Conservation (phyloP, 2,797 vertebrate genomes). For the Galaxias olidus region DNA sequence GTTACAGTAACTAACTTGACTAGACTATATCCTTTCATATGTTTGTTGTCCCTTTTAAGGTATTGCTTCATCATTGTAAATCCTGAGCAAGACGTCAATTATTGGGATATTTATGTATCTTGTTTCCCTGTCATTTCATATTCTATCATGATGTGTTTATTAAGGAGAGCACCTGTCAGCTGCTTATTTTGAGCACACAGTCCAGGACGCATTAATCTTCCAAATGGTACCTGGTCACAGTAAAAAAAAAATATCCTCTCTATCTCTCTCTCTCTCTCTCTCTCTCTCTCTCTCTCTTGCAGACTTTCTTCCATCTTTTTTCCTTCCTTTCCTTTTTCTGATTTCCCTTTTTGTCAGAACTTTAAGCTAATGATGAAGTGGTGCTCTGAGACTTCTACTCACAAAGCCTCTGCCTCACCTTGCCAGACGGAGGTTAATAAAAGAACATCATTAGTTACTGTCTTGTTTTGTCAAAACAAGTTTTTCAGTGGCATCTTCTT, state of each 20-base stretch:
- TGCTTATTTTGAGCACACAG: conserved; percentile 22
- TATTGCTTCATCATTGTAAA: no score
- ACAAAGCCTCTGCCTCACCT: conserved; percentile 14
- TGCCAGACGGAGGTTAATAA: conserved; percentile 24
- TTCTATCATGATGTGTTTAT: conserved; percentile 50
- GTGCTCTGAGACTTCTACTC: conserved; percentile 9
- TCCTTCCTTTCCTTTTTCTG: neutral
- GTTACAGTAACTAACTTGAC: no score
- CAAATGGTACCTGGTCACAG: conserved; percentile 25
- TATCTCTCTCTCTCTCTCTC: conserved; percentile 1
- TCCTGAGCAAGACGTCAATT: conserved; percentile 21
- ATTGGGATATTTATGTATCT: conserved; percentile 22
- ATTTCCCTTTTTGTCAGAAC: conserved; percentile 12
- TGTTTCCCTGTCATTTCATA: conserved; percentile 40
- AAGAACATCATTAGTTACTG: conserved; percentile 32
- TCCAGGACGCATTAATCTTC: conserved; percentile 26
- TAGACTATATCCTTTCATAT: no score
- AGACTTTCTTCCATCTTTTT: neutral
- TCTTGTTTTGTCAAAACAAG: conserved; percentile 20
- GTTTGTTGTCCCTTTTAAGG: neutral
- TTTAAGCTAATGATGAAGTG: conserved; percentile 40
- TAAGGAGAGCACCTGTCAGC: conserved; percentile 59
- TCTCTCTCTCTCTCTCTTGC: conserved; percentile 1
- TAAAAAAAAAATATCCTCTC: neutral
- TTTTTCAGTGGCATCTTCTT: no score